Conservation (phyloP, 1,140 invertebrate species). For the Calliphora vicina region DNA sequence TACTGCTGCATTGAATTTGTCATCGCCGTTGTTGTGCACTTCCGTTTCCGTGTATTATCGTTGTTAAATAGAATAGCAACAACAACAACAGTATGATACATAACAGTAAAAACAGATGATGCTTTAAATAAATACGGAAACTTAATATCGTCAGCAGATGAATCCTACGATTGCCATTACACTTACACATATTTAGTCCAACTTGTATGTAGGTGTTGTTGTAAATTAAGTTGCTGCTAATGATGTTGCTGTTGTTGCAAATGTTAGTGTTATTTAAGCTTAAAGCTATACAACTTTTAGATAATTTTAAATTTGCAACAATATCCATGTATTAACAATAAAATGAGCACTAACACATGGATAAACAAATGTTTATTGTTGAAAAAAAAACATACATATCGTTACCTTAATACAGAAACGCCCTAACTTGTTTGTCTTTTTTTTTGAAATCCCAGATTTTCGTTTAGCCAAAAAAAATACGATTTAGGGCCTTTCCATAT, state of each 20-base stretch:
- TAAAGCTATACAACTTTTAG: neutral
- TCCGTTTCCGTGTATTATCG: neutral
- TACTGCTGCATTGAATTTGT: conserved; percentile 13
- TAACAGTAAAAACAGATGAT: neutral
- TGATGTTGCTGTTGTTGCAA: neutral
- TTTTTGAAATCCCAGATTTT: no score
- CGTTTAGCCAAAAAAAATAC: no score
- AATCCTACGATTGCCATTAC: no score
- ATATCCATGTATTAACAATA: neutral
- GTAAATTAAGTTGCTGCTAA: neutral
- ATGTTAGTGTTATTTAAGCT: neutral
- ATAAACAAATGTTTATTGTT: no score
- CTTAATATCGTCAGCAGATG: neutral
- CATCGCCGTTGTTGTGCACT: neutral
- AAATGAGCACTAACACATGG: neutral
- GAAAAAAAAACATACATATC: no score
- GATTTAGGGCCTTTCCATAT: no score
- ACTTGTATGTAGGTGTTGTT: no score
- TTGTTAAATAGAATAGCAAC: neutral
- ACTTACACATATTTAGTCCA: neutral
- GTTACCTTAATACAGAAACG: no score
- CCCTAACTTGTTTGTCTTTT: no score
- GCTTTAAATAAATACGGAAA: neutral
- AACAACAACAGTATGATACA: neutral
- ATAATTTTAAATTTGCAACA: neutral